Base-by-base conservation (phyloP, 2,888 invertebrate genomes). In the Euplexia lucipara region DNA sequence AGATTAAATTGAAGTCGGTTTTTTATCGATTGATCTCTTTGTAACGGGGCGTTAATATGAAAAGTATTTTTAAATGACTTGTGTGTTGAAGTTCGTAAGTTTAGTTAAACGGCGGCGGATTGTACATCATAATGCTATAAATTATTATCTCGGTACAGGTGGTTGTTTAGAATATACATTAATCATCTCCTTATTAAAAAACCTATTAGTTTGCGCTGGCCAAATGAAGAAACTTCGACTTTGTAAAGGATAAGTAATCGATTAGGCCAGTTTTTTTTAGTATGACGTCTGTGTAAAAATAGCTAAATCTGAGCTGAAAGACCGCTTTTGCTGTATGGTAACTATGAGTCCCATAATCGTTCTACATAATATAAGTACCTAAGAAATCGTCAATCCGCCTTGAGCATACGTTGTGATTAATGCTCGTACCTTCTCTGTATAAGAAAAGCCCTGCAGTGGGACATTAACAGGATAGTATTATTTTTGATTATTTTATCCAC, bases 1-100 rank as follows among this genome's bases (percentile, higher is more conserved):
- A 79, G 76, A 79, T 78, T 77, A 71, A 58, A 56, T 76, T 64
- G 20, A 71, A 65, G 48, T 74, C 41, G n/a, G 44, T 51, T 69
- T 54, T 54, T 68, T 48, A 71, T 77, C 62, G 63, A 49, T 62
- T 62, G 62, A 66, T 72, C 53, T 65, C 41, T 45, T 45, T 37
- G 26, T 60, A 73, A 53, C 34, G 20, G 41, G 45, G 76, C 75
- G 75, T 67, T 74, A 78, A 69, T 78, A 65, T 48, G 64, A 69
- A 78, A 74, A 59, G 71, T 76, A 76, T 73, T 78, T 72, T 69
- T 62, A 45, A 51, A 35, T 30, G 44, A 37, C 37, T 34, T 61
- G 20, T 54, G 9, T 22, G 72, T 74, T 65, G 53, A 8, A 35
- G 65, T 47, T 35, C 49, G 30, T 65, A 48, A 48, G 32, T 70